Evolutionary conservation across 92 coral and sea anemone genomes (phyloP), one percentile per base, ranked within the genome.

Genomic region (Paramuricea clavata): DNA sequence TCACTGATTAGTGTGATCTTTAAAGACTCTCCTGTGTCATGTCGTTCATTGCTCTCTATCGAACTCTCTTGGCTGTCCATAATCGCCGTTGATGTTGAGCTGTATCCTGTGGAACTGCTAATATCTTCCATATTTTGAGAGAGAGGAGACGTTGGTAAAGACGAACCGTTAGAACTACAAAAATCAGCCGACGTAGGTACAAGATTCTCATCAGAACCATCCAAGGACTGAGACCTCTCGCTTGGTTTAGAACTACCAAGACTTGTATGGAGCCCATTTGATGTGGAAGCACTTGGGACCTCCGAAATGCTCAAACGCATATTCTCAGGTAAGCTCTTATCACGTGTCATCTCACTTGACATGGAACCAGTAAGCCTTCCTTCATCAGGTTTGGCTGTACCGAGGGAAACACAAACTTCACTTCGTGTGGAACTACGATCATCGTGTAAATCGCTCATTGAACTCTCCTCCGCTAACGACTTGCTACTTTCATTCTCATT

Each of bases 101-200:
- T 72, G 31, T 72, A 42, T 68, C 33, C 76, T 34, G 76, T 13
- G 49, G 76, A 70, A n/a, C 16, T 9, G 30, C 49, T 70, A 23
- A 70, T 0, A 32, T 34, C 52, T 5, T 70, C 50, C 50, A 34
- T 19, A 10, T 70, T 36, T 30, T 11, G 49, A 39, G 28, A 11
- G 1, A 70, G 27, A 0, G 49, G 28, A 21, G 76, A 70, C n/a
- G 19, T 16, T 5, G 73, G 44, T 30, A 10, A n/a, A n/a, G n/a
- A n/a, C n/a, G 69, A 61, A 47, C 19, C 13, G 54, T 9, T 19
- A 54, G 62, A 33, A 33, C 72, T 13, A 27, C 35, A 33, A 12
- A 19, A 0, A 28, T 65, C 72, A 26, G 39, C 13, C 7, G 21
- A 64, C 12, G 16, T 65, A 12, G 17, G 4, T 8, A 17, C 19